phyloP scores from a whole-genome alignment of 2,888 invertebrate genomes.

The Ctena decussata region DNA sequence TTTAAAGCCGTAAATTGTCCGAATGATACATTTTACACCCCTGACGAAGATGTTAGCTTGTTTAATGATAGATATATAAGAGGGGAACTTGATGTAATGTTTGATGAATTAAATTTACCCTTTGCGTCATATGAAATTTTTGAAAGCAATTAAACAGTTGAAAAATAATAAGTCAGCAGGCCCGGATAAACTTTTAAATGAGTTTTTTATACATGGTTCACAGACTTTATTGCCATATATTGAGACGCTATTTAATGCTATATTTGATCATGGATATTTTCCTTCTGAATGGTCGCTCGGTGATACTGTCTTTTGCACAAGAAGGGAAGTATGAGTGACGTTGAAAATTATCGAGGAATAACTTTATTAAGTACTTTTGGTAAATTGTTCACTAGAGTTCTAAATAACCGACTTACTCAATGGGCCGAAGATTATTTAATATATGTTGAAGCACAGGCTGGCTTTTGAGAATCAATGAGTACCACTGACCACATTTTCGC shows the following conservation, averaged over 20 bases:
- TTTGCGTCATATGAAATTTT: neutral
- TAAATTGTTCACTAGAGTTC: constrained; percentile 8
- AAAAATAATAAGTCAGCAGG: neutral
- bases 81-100: neutral
- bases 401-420: neutral
- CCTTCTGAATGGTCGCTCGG: constrained; percentile 11
- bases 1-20: no score
- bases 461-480: neutral
- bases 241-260: constrained; percentile 3
- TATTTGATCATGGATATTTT: neutral
- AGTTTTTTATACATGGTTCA: constrained; percentile 24
- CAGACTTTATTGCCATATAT: neutral
- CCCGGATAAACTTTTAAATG: constrained; percentile 20
- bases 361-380: constrained; percentile 11
- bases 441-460: neutral
- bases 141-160: constrained; percentile 1
- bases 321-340: neutral
- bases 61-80: neutral
- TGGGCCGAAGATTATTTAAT: neutral
- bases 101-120: neutral
- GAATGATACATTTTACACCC: no score
- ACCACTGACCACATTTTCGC: constrained; percentile 19
- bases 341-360: constrained; percentile 23
- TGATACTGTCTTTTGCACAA: constrained; percentile 4
- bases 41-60: no score